Evolutionary conservation across 2,888 invertebrate genomes (phyloP).

Genomic region (Rhaphigaster nebulosa): DNA sequence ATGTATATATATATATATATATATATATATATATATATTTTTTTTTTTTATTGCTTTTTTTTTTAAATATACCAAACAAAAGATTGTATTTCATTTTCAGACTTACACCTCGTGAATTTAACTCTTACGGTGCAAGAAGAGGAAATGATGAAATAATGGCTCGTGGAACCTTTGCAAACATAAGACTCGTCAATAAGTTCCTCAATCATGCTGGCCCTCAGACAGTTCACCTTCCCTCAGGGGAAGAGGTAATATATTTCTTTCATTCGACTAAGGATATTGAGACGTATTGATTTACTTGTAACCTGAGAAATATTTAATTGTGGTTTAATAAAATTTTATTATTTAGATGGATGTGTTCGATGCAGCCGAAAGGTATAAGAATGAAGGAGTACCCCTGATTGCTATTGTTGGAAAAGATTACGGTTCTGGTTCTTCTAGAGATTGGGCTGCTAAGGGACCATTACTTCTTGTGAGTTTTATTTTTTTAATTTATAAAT

Average conservation of each 20-base stretch:
- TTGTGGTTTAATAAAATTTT: neutral
- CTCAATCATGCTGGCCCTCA: slow-evolving; percentile 83
- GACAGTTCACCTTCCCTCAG: slow-evolving; percentile 89
- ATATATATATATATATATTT: too few relatives aligned
- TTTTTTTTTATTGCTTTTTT: too few relatives aligned
- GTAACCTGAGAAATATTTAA: neutral
- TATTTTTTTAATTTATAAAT: slow-evolving; percentile 22
- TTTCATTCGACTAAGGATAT: too few relatives aligned
- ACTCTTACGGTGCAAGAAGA: slow-evolving; percentile 96
- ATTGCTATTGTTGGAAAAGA: slow-evolving; percentile 96
- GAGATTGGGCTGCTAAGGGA: slow-evolving; percentile 99
- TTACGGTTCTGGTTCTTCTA: slow-evolving; percentile 96
- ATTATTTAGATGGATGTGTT: slow-evolving; percentile 85
- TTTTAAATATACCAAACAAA: neutral
- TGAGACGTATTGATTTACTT: neutral
- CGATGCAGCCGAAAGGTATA: slow-evolving; percentile 93
- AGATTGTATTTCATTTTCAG: slow-evolving; percentile 69
- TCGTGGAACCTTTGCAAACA: slow-evolving; percentile 98
- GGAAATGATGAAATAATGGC: slow-evolving; percentile 99
- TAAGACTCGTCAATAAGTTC: slow-evolving; percentile 93
- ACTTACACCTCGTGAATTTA: slow-evolving; percentile 93
- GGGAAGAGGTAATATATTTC: slow-evolving; percentile 76
- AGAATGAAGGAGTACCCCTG: slow-evolving; percentile 79
- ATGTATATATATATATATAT: too few relatives aligned
- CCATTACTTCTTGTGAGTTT: slow-evolving; percentile 86